A percentile compares a stretch with the other conserved stretches of the same genome.
These are phyloP conservation scores for Alviniconcha strummeri DNA, from an alignment of 2,888 invertebrate genomes.

Conservation along the genomic window DNA sequence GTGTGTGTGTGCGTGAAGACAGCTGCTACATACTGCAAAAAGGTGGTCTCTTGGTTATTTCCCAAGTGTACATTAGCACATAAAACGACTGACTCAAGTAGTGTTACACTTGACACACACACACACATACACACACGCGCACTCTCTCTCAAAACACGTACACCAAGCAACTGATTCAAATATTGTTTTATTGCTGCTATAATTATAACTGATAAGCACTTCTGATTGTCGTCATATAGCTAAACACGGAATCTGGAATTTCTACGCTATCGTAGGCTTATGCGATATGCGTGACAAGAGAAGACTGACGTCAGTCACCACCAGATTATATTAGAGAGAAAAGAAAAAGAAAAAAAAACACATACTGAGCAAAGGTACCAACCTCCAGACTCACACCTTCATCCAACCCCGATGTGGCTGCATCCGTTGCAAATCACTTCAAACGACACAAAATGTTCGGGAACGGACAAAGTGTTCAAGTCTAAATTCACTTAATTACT, in stretches of 20 bases:
- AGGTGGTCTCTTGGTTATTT: background rate
- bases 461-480: no score
- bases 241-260: background rate
- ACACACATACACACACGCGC: background rate
- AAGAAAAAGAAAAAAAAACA: background rate
- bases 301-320: background rate
- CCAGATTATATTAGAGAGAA: background rate
- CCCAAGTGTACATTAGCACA: background rate
- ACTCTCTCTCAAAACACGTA: background rate
- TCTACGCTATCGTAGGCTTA: background rate
- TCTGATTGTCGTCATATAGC: conserved; percentile 8
- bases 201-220: conserved; percentile 28
- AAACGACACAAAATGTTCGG: no score
- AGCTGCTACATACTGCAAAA: background rate
- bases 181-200: conserved; percentile 23
- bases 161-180: background rate
- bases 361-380: background rate
- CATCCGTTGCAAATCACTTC: no score
- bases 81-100: background rate
- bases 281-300: background rate
- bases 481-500: no score
- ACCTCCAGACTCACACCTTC: no score
- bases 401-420: no score
- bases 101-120: background rate
- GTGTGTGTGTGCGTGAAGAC: background rate